Percentiles rank a stretch among this genome's conserved stretches.
phyloP scores from a whole-genome alignment of 1,140 invertebrate species.

The Cardiocondyla obscurior region DNA sequence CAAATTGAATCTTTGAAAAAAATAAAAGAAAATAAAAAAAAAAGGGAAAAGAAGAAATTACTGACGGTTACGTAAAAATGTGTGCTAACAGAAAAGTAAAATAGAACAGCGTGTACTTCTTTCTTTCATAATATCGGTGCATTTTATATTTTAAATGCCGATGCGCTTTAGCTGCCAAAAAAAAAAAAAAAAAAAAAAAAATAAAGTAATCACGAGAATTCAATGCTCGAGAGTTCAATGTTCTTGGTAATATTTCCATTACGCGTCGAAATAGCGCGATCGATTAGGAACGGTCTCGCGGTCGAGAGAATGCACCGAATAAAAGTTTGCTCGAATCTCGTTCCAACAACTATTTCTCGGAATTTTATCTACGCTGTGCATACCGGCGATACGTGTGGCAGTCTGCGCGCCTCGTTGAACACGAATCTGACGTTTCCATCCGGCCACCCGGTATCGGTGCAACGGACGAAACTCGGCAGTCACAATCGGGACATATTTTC shows the following conservation, averaged over 20 bases:
- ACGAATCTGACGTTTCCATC: neutral
- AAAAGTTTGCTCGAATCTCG: neutral
- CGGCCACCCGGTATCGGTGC: neutral
- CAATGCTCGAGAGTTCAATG: neutral
- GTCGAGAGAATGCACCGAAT: neutral
- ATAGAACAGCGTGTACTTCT: neutral
- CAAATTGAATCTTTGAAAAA: neutral
- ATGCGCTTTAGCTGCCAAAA: too few species aligned
- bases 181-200: too few species aligned
- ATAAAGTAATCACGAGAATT: neutral
- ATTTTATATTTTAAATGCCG: too few species aligned
- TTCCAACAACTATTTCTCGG: neutral
- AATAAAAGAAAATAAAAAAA: neutral
- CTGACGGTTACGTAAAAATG: neutral
- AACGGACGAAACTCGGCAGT: constrained; percentile 28
- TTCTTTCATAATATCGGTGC: neutral
- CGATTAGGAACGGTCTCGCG: neutral
- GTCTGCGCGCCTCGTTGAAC: neutral
- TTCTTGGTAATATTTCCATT: neutral
- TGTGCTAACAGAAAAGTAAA: neutral
- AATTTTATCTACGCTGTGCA: neutral
- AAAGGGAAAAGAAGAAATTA: neutral
- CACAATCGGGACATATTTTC: constrained; percentile 44
- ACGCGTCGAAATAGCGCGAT: neutral
- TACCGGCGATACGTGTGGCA: neutral